Evolutionary conservation across 30 jellyfish, hydroid and myxozoan genomes (phyloP), one percentile per base, ranked within the genome.

Genomic region (Cassiopea andromeda): DNA sequence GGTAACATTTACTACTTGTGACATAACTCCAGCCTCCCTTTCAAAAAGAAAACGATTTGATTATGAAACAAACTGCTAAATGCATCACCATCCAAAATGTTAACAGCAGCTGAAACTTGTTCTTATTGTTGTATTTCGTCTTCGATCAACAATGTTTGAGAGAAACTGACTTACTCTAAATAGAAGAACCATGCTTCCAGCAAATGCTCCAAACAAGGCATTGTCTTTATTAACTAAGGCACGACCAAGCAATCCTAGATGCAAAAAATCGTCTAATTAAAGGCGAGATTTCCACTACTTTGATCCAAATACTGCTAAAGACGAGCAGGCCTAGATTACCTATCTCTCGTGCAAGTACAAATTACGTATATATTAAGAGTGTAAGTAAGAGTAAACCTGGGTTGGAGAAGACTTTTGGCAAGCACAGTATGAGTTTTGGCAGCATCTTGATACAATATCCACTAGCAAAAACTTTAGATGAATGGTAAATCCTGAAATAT

Each of bases 141-240:
- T 64, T 64, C 2, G 27, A 2, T 64, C 15, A 16, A 64, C 7
- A 64, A 2, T 5, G 73, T 27, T 64, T 5, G 15, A 64, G 6
- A 9, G 73, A 14, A 75, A 44, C 13, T 75, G 6, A 64, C 93
- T 38, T 67, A 91, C 97, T 82, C 89, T 91, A 58, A 82, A 91
- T 10, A 91, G 83, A 17, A 85, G 91, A 17, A 84, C 72, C 92
- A 91, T 19, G 81, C 94, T 83, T 1, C 94, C 91, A 44, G 81
- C 43, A 59, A 91, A 91, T 1, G 97, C 97, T 15, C 97, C 97
- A 75, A 86, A 80, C 45, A 13, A 81, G 17, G 83, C 80, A 66
- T 80, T 91, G 85, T 80, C 87, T 50, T 66, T 69, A 69, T 72
- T 77, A 17, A 91, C 12, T 44, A 91, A 18, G 13, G 91, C 92